Evolutionary conservation across 2,797 vertebrate species (phyloP).

Genomic region (Pseudotriccus pelzelni): DNA sequence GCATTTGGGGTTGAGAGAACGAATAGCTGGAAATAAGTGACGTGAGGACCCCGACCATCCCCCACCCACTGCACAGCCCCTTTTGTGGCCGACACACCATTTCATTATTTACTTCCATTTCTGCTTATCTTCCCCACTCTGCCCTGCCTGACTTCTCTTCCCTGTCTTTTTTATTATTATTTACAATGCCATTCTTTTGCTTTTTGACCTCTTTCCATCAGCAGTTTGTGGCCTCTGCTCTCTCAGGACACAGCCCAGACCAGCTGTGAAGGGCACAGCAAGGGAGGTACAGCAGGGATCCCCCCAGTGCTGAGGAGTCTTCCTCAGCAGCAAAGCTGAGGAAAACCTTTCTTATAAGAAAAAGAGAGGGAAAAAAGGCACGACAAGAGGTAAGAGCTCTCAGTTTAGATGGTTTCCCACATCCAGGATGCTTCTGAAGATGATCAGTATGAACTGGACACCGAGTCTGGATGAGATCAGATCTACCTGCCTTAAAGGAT

Average conservation of each 20-base stretch:
- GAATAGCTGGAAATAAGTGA: neutral
- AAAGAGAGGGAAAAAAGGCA: neutral
- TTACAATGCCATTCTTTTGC: neutral
- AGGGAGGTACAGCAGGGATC: rapidly evolving
- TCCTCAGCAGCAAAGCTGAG: neutral
- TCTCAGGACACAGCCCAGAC: neutral
- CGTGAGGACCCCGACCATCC: neutral
- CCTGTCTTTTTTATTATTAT: neutral
- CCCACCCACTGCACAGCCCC: rapidly evolving
- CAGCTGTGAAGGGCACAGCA: too few relatives aligned
- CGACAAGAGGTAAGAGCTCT: neutral
- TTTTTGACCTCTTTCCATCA: neutral
- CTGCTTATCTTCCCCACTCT: neutral
- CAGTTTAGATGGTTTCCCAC: neutral
- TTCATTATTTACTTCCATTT: neutral
- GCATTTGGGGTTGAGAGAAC: neutral
- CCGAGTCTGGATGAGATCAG: neutral
- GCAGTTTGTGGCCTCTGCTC: too few relatives aligned
- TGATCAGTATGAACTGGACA: neutral
- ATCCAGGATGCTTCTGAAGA: neutral
- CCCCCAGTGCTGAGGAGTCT: rapidly evolving
- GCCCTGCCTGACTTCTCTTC: neutral
- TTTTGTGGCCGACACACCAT: neutral
- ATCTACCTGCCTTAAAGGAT: neutral
- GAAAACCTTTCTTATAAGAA: neutral